phyloP scores from a whole-genome alignment of 2,888 invertebrate genomes.

The Drosophila pseudotalamancana region DNA sequence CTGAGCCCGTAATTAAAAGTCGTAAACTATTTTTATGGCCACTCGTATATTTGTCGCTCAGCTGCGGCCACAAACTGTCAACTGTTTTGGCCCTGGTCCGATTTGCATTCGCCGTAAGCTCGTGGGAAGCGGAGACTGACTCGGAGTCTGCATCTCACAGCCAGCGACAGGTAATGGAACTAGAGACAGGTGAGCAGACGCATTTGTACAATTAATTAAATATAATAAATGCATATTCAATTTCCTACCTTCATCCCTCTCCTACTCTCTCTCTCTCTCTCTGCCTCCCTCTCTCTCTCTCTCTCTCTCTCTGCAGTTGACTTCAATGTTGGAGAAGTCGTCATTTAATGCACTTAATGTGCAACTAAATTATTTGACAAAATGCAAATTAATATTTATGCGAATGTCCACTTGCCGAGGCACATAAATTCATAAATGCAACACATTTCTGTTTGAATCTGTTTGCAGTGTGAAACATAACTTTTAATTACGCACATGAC shows the following conservation, averaged over 20 bases:
- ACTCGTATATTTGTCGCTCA: slow-evolving; percentile 70
- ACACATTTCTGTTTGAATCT: slow-evolving; percentile 37
- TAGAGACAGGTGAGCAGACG: slow-evolving; percentile 41
- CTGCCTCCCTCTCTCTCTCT: background rate
- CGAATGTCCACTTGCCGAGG: slow-evolving; percentile 17
- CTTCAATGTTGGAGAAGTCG: slow-evolving; percentile 31
- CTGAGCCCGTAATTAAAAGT: slow-evolving; percentile 75
- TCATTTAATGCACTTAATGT: slow-evolving; percentile 65
- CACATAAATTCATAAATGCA: slow-evolving; percentile 64
- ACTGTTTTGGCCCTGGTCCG: slow-evolving; percentile 57
- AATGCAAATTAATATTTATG: slow-evolving; percentile 75
- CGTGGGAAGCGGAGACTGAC: slow-evolving; percentile 29
- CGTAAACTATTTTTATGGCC: slow-evolving; percentile 74
- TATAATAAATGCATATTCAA: slow-evolving; percentile 18
- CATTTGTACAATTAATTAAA: slow-evolving; percentile 40
- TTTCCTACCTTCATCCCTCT: background rate
- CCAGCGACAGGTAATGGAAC: slow-evolving; percentile 24
- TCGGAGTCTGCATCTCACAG: background rate
- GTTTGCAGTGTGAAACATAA: slow-evolving; percentile 51
- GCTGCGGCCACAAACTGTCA: slow-evolving; percentile 71
- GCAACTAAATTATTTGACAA: slow-evolving; percentile 67
- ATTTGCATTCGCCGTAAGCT: slow-evolving; percentile 64
- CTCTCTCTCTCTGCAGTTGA: slow-evolving; percentile 14
- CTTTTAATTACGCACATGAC: slow-evolving; percentile 54
- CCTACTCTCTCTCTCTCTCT: background rate